A percentile compares a stretch with the other conserved stretches of the same genome.
Conservation (phyloP, 2,888 invertebrate genomes). For the Standfussiana lucernea region DNA sequence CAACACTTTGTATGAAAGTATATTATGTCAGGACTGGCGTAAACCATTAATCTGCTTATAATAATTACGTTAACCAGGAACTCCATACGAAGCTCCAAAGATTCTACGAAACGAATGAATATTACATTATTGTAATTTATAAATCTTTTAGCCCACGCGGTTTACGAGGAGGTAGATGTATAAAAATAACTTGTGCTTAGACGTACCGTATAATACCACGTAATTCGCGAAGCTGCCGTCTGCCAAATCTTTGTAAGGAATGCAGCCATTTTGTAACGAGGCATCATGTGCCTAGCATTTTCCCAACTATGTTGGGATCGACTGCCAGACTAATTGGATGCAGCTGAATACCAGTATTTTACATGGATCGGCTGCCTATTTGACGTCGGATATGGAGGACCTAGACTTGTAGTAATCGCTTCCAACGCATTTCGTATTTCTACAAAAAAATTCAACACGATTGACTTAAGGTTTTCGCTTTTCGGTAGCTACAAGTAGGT, state of each 20-base stretch:
- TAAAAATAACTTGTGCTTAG: neutral
- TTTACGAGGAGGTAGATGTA: neutral
- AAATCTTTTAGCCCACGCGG: neutral
- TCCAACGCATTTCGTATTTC: neutral
- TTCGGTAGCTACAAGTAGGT: neutral
- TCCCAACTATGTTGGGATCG: neutral
- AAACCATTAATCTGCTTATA: slow-evolving; percentile 28
- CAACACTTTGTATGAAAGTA: neutral
- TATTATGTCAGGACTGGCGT: neutral
- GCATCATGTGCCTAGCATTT: neutral
- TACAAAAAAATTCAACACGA: neutral
- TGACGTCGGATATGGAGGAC: neutral
- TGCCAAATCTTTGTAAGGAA: neutral
- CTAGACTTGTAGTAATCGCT: neutral
- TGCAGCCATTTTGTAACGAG: neutral
- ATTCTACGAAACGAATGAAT: slow-evolving; percentile 37
- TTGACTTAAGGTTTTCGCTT: neutral
- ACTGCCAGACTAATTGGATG: neutral
- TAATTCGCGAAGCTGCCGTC: neutral
- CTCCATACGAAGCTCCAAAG: slow-evolving; percentile 15
- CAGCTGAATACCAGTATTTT: neutral
- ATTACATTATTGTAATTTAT: slow-evolving; percentile 45
- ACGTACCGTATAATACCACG: neutral
- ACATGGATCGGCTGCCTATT: neutral
- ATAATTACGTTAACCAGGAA: slow-evolving; percentile 37